These are phyloP conservation scores for Otus sunia DNA, from an alignment of 2,113 vertebrate species.

Conservation along the genomic window DNA sequence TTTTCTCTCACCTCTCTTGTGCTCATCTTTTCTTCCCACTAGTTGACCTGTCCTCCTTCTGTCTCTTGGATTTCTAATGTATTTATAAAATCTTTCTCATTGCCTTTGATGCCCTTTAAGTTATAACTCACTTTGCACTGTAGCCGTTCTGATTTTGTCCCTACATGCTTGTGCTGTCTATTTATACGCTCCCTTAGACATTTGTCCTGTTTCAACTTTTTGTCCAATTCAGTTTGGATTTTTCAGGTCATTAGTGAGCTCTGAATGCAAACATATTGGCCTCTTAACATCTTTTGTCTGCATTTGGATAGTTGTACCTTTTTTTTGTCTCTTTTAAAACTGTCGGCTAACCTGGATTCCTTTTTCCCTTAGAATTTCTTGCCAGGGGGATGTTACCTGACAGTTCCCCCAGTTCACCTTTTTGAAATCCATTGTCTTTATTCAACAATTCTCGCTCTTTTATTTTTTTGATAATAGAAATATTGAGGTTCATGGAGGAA, in stretches of 20 bases:
- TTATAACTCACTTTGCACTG: neutral
- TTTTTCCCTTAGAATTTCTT: slow-evolving; percentile 31
- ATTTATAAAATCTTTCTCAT: slow-evolving; percentile 4
- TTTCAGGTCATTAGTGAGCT: slow-evolving; percentile 52
- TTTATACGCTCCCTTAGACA: neutral
- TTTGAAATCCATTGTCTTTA: slow-evolving; percentile 52
- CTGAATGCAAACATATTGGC: slow-evolving; percentile 31
- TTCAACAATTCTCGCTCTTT: neutral
- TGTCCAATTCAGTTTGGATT: slow-evolving; percentile 29
- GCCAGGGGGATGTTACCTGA: neutral
- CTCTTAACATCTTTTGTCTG: slow-evolving; percentile 23
- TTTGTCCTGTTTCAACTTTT: slow-evolving; percentile 17
- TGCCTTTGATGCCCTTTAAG: slow-evolving; percentile 33
- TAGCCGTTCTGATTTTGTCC: neutral
- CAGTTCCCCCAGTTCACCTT: neutral
- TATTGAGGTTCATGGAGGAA: neutral
- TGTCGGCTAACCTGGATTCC: slow-evolving; percentile 31
- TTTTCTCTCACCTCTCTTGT: neutral
- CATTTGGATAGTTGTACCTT: neutral
- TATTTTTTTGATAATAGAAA: neutral
- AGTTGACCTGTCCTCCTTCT: neutral
- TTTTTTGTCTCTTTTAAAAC: neutral
- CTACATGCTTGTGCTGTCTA: neutral
- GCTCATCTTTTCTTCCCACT: neutral
- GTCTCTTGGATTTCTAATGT: neutral